Evolutionary conservation across 2,797 vertebrate genomes (phyloP), one percentile per base, ranked within the genome.

Genomic region (Rachycentron canadum): DNA sequence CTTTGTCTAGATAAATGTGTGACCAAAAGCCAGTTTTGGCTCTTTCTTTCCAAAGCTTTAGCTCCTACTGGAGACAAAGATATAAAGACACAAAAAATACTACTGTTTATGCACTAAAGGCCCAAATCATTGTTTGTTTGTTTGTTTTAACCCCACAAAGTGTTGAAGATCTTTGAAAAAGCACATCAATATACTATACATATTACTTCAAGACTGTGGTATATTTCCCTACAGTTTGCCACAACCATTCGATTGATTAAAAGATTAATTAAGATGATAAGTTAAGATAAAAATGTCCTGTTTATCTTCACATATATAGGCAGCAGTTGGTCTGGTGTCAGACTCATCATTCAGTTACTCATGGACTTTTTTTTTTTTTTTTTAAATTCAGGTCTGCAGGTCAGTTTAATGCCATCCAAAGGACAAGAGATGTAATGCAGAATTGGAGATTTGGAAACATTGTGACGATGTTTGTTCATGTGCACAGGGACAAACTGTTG

Each of bases 401-500:
- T 50, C 32, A 26, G n/a, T 56, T 56, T 63, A 63, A 75, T 71
- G 73, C 16, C 62, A 78, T 45, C 71, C 57, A 66, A 69, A 82
- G 66, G 80, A 63, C 62, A 65, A 17, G 36, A 61, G 30, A 32
- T 63, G 47, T 38, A 79, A 64, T 62, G 21, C 53, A 76, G 21
- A 52, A 25, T 50, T 17, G 10, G 55, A 65, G 17, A 50, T 47
- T 19, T 32, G 32, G 16, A 28, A 40, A 21, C 14, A 38, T 13
- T 49, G 19, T 26, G 13, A 28, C 9, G 12, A 12, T 14, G 23
- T 59, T 34, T 19, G 11, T 56, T 49, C 50, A 4, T 47, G 16
- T 70, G 53, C 23, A 32, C 7, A 56, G 6, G 11, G 26, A 63
- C 1, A 17, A 58, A 36, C 41, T 2, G 14, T 2, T 11, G 3